A percentile compares a stretch with the other conserved stretches of the same genome.
Conservation (phyloP, 2,888 invertebrate genomes). For the Cheilosia scutellata region DNA sequence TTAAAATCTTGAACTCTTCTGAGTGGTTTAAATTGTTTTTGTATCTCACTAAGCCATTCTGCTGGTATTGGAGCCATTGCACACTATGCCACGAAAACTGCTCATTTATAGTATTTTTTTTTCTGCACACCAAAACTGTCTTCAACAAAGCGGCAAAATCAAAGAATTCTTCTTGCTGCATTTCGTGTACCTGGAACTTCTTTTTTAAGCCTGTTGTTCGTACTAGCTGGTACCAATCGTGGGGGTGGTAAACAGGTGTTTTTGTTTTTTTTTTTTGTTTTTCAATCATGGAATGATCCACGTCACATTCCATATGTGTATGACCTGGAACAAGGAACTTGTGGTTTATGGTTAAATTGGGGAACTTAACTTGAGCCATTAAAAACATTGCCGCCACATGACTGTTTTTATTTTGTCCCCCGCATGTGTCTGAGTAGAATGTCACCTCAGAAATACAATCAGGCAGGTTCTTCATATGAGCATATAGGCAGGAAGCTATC, state of each 20-base stretch:
- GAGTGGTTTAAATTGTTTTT: slow-evolving; percentile 15
- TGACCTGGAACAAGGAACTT: slow-evolving; percentile 17
- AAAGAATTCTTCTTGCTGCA: slow-evolving; percentile 9
- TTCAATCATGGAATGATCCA: slow-evolving; percentile 22
- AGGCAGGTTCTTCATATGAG: too few species aligned
- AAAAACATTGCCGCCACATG: background rate
- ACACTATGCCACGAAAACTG: slow-evolving; percentile 33
- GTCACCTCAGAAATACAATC: too few species aligned
- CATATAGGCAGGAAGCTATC: too few species aligned
- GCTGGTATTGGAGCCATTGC: slow-evolving; percentile 22
- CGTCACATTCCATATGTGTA: slow-evolving; percentile 15
- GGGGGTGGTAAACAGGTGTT: slow-evolving; percentile 3
- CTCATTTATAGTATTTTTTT: slow-evolving; percentile 9
- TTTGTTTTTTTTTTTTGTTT: slow-evolving; percentile 3
- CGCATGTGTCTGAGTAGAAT: background rate
- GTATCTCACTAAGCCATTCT: slow-evolving; percentile 14
- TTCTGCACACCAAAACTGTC: slow-evolving; percentile 10
- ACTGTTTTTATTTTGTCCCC: too few species aligned
- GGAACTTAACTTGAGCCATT: slow-evolving; percentile 3
- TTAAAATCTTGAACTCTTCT: background rate
- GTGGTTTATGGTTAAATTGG: slow-evolving; percentile 8
- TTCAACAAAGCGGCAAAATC: slow-evolving; percentile 10
- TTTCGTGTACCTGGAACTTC: background rate
- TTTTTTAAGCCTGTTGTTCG: background rate
- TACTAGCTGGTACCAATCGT: slow-evolving; percentile 9